A percentile compares a stretch with the other conserved stretches of the same genome.
Evolutionary conservation across 2,113 vertebrate species (phyloP).

Genomic region (Natator depressus): DNA sequence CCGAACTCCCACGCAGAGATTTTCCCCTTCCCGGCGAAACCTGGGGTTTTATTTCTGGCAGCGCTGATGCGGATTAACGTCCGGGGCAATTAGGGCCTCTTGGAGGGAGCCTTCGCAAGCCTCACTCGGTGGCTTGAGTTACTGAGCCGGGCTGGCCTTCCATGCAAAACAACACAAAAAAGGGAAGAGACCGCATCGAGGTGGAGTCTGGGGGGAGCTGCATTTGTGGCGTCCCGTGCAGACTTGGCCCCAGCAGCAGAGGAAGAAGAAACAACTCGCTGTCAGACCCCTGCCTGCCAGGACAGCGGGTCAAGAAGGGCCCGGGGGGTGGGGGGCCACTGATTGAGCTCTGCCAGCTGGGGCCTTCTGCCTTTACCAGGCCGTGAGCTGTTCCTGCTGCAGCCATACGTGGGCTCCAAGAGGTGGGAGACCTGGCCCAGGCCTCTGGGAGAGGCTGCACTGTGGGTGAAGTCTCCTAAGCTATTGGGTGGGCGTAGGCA

Average conservation of each 20-base stretch:
- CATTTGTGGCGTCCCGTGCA: background rate
- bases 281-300: too few species aligned
- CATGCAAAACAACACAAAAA: too few species aligned
- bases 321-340: too few species aligned
- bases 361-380: background rate
- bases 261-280: too few species aligned
- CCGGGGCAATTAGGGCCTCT: background rate
- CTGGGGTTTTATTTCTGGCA: background rate
- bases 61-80: background rate
- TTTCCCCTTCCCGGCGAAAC: background rate
- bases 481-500: background rate
- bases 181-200: too few species aligned
- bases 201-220: background rate
- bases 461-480: background rate
- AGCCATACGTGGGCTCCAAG: background rate
- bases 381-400: background rate
- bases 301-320: too few species aligned
- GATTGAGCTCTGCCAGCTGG: too few species aligned
- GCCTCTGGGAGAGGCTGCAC: background rate
- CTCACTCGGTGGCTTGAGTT: too few species aligned
- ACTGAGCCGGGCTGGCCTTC: too few species aligned
- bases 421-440: too few species aligned
- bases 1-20: background rate
- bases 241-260: too few species aligned
- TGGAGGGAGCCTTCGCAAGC: background rate